Evolutionary conservation across 2,888 invertebrate genomes (phyloP).

Genomic region (Carterocephalus palaemon): DNA sequence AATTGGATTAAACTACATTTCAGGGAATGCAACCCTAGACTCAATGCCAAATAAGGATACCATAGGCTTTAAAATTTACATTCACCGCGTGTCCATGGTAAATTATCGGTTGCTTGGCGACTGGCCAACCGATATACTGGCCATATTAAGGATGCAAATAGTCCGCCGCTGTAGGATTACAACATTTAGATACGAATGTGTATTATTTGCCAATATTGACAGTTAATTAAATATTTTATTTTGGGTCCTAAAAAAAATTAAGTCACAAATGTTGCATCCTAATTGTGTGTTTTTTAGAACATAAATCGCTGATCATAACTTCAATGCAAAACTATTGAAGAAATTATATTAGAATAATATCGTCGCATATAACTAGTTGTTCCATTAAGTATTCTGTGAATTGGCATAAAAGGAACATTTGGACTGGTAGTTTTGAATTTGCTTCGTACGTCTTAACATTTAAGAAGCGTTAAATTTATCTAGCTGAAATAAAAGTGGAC

Average conservation of each 20-base stretch:
- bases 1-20: background rate
- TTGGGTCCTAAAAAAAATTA: too few relatives aligned
- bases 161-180: constrained; percentile 11
- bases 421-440: background rate
- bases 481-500: constrained; percentile 64
- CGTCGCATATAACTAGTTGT: too few relatives aligned
- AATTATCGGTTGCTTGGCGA: constrained; percentile 63
- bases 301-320: too few relatives aligned
- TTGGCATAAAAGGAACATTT: background rate
- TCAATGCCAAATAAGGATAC: constrained; percentile 48
- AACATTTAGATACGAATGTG: background rate
- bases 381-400: too few relatives aligned
- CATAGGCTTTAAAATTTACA: constrained; percentile 53
- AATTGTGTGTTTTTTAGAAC: too few relatives aligned
- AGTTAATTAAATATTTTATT: too few relatives aligned
- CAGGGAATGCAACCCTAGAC: constrained; percentile 9
- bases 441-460: constrained; percentile 51
- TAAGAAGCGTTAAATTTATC: constrained; percentile 66
- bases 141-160: constrained; percentile 41
- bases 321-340: too few relatives aligned
- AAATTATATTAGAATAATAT: too few relatives aligned
- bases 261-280: too few relatives aligned
- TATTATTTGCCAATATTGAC: background rate
- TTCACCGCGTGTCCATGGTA: constrained; percentile 59
- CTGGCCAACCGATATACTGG: constrained; percentile 52